Evolutionary conservation across 2,797 vertebrate genomes (phyloP).

Genomic region (Dallia pectoralis): DNA sequence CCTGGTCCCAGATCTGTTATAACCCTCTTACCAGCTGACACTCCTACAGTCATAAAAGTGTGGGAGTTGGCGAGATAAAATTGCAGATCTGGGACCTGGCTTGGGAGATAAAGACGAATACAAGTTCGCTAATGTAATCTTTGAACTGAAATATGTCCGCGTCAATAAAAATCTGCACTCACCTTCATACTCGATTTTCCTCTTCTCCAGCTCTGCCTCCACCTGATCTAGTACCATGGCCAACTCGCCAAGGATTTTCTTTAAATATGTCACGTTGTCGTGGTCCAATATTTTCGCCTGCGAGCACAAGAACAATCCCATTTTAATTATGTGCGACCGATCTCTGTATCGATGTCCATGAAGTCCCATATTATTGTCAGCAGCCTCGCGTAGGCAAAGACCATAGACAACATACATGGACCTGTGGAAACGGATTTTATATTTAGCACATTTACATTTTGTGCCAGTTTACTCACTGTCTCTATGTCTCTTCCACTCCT

Average conservation of each 20-base stretch:
- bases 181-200: constrained; percentile 97
- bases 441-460: too few species aligned
- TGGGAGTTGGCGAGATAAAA: background rate
- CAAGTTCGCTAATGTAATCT: background rate
- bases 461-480: too few species aligned
- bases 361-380: background rate
- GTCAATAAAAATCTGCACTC: constrained; percentile 23
- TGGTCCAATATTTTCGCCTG: constrained; percentile 98
- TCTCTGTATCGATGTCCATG: background rate
- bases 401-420: background rate
- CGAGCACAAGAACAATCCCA: constrained; percentile 12
- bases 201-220: constrained; percentile 95
- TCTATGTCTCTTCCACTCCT: too few species aligned
- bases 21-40: background rate
- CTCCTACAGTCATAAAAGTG: too few species aligned
- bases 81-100: background rate
- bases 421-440: too few species aligned
- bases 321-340: background rate
- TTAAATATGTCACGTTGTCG: constrained; percentile 95
- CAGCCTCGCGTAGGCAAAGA: background rate
- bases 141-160: background rate
- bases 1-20: background rate
- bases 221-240: constrained; percentile 98
- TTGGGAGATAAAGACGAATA: background rate
- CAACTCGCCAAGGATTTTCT: constrained; percentile 95